Percentiles rank a stretch among this genome's conserved stretches.
Conservation (phyloP, 1,140 invertebrate species). For the Drosophila leontia region DNA sequence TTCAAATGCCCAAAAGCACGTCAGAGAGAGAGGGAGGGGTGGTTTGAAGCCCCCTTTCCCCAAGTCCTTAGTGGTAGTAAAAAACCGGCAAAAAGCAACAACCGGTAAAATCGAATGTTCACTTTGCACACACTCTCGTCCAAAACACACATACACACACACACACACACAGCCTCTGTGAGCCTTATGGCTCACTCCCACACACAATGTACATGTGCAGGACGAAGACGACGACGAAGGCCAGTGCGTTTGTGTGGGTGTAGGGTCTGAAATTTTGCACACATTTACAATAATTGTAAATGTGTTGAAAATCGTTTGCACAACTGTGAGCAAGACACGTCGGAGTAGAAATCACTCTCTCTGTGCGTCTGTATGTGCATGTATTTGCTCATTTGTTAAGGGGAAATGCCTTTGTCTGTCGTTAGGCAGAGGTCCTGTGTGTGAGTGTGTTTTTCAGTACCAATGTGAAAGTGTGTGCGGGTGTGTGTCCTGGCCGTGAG, state of each 20-base stretch:
- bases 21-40: conserved; percentile 17
- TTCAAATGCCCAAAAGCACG: conserved; percentile 66
- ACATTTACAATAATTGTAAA: conserved; percentile 84
- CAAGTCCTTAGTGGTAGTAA: conserved; percentile 26
- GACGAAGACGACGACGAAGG: background rate
- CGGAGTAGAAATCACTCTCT: conserved; percentile 51
- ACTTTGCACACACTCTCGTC: conserved; percentile 55
- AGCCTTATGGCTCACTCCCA: conserved; percentile 39
- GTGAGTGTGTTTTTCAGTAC: conserved; percentile 14
- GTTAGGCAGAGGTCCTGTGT: conserved; percentile 14
- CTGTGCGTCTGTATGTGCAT: conserved; percentile 43
- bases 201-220: conserved; percentile 32
- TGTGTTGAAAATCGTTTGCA: conserved; percentile 84
- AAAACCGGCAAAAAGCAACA: conserved; percentile 81
- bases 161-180: too few relatives aligned
- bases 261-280: conserved; percentile 78
- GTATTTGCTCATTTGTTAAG: conserved; percentile 77
- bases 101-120: conserved; percentile 84
- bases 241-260: conserved; percentile 22
- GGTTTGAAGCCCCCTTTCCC: background rate
- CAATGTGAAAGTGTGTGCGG: conserved; percentile 6
- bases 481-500: conserved; percentile 57
- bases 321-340: conserved; percentile 76
- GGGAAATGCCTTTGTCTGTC: conserved; percentile 81
- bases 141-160: too few relatives aligned